Conservation (phyloP, 2,888 invertebrate genomes). For the Hyposoter dolosus region DNA sequence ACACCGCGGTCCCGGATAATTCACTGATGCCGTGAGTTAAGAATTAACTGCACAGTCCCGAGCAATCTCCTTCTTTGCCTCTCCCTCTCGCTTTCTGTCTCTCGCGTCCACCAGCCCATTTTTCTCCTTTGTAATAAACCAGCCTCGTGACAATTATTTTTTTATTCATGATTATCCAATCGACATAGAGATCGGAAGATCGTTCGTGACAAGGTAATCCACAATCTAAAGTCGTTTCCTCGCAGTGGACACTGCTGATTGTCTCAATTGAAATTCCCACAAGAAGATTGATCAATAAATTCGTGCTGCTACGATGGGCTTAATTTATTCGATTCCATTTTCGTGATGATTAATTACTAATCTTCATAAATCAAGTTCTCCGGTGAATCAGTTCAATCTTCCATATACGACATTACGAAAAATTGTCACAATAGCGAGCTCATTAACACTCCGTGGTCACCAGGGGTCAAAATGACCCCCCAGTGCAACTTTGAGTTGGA, state of each 20-base stretch:
- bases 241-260: neutral
- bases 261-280: neutral
- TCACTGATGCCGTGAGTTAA: conserved; percentile 58
- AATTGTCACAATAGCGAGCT: neutral
- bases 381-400: too few relatives aligned
- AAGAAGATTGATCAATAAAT: neutral
- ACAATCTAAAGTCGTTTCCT: neutral
- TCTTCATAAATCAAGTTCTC: too few relatives aligned
- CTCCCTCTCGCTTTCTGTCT: neutral
- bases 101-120: neutral
- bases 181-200: conserved; percentile 7
- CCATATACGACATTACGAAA: too few relatives aligned
- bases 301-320: neutral
- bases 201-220: neutral
- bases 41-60: conserved; percentile 29
- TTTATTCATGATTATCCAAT: conserved; percentile 1
- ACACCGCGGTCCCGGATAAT: conserved; percentile 57
- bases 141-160: neutral
- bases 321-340: neutral
- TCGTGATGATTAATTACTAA: neutral
- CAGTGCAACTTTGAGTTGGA: too few relatives aligned
- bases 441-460: too few relatives aligned
- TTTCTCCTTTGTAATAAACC: conserved; percentile 16
- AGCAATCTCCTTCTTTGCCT: neutral
- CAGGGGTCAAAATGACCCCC: too few relatives aligned